Conservation (phyloP, 2,113 vertebrate species). For the Chaetodon trifascialis region DNA sequence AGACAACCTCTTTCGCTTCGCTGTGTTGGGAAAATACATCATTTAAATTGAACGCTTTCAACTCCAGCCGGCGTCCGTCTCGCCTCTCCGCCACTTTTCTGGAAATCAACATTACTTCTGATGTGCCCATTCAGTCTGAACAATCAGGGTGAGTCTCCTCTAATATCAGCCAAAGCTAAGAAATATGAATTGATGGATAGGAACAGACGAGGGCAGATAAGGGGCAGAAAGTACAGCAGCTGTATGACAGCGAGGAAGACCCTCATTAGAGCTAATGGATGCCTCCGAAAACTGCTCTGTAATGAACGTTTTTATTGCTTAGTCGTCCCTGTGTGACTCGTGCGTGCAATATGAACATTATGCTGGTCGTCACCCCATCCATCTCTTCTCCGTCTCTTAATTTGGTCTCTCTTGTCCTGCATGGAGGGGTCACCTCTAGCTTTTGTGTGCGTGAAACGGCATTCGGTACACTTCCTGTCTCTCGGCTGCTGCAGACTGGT, state of each 20-base stretch:
- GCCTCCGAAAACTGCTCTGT: slow-evolving; percentile 16
- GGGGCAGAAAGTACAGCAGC: not conserved
- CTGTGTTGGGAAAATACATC: not conserved
- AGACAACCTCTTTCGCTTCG: not conserved
- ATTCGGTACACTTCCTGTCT: not conserved
- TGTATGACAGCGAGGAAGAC: slow-evolving; percentile 35
- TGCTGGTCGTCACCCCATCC: slow-evolving; percentile 13
- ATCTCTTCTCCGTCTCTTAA: not conserved
- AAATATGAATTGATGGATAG: slow-evolving; percentile 8
- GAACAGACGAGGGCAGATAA: not conserved
- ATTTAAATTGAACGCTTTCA: slow-evolving; percentile 5
- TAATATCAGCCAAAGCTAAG: not conserved
- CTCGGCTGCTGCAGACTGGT: not conserved
- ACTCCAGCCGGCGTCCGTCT: not conserved
- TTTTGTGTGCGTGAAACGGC: not conserved
- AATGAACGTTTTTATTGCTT: slow-evolving; percentile 50
- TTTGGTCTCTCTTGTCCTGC: not conserved
- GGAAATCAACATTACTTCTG: not conserved
- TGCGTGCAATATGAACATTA: not conserved
- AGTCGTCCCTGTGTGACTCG: slow-evolving; percentile 10
- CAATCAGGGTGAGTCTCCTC: slow-evolving; percentile 7
- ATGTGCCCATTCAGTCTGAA: not conserved
- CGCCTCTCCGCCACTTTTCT: not conserved
- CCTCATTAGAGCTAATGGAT: slow-evolving; percentile 49
- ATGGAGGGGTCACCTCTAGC: slow-evolving; percentile 34